Evolutionary conservation across 2,888 invertebrate species (phyloP), one percentile per base, ranked within the genome.

Genomic region (Chymomyza procnemis): DNA sequence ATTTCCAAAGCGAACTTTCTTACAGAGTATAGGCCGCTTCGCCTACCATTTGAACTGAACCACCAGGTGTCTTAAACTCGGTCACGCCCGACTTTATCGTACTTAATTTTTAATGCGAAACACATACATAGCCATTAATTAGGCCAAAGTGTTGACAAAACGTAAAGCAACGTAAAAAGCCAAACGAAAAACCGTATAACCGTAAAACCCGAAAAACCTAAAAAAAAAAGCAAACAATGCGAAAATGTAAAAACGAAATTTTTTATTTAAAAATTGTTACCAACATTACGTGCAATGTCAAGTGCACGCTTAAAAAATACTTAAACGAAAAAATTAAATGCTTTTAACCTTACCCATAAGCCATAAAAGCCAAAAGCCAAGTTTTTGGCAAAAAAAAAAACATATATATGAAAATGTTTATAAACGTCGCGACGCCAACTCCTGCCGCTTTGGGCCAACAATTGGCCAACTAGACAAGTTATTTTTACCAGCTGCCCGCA

Each of bases 331-430:
- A 66, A n/a, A n/a, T n/a, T 68, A 46, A 76, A 75, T 59, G 62
- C 30, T 52, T 62, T 78, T 82, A 83, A 80, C 80, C 83, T 80
- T 80, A 6, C 6, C 75, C 64, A 74, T 69, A 46, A 61, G 63
- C 58, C 67, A 67, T 52, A 61, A 58, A 64, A 66, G 52, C 16
- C 50, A 56, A 50, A 48, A 61, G 67, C 46, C 66, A 56, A 56
- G 8, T n/a, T n/a, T 9, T 9, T n/a, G 18, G 3, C 6, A 56
- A 22, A 56, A 22, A 56, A 21, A 56, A 26, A 21, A n/a, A n/a
- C n/a, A n/a, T n/a, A n/a, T n/a, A n/a, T n/a, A n/a, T 21, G 8
- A 48, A 76, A 78, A 73, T 63, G 58, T 59, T 41, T 64, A 12
- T 12, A 54, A 73, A 59, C 59, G 41, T n/a, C n/a, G n/a, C n/a